Evolutionary conservation across 2,797 vertebrate species (phyloP).

Genomic region (Scomberomorus guttatus): DNA sequence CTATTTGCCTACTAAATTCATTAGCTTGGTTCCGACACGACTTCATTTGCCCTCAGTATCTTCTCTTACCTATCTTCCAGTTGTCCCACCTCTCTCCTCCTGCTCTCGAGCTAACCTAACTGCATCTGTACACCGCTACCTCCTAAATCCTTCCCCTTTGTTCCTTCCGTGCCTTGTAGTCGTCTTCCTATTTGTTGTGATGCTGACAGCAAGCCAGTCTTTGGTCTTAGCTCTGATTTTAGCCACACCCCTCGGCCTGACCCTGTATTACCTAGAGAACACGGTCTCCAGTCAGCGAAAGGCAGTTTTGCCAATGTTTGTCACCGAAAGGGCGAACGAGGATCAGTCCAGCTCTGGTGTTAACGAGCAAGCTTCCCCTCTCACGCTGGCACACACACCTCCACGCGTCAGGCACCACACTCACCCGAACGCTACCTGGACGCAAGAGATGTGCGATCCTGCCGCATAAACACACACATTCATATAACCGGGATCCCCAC

Average conservation of each 20-base stretch:
- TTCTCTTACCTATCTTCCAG: constrained; percentile 18
- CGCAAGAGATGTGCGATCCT: constrained; percentile 90
- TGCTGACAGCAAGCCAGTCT: constrained; percentile 94
- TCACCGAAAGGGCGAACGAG: neutral
- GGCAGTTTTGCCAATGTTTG: constrained; percentile 38
- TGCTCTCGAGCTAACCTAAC: constrained; percentile 78
- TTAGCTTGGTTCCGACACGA: constrained; percentile 5
- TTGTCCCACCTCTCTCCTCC: constrained; percentile 72
- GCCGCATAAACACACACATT: constrained; percentile 76
- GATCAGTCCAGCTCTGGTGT: constrained; percentile 37
- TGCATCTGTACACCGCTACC: constrained; percentile 82
- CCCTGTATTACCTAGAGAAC: constrained; percentile 93
- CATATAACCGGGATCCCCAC: neutral
- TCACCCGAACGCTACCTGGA: constrained; percentile 76
- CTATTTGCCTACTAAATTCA: constrained; percentile 39
- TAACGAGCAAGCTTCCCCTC: constrained; percentile 20
- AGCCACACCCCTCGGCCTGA: constrained; percentile 93
- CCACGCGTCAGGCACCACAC: constrained; percentile 56
- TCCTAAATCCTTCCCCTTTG: constrained; percentile 90
- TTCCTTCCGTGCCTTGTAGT: constrained; percentile 92
- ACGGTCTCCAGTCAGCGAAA: constrained; percentile 81
- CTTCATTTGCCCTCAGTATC: constrained; percentile 33
- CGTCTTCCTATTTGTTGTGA: constrained; percentile 87
- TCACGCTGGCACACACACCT: constrained; percentile 50
- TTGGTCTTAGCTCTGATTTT: constrained; percentile 90